A percentile compares a stretch with the other conserved stretches of the same genome.
Conservation (phyloP, 2,797 vertebrate genomes). For the Anguilla pacifica region DNA sequence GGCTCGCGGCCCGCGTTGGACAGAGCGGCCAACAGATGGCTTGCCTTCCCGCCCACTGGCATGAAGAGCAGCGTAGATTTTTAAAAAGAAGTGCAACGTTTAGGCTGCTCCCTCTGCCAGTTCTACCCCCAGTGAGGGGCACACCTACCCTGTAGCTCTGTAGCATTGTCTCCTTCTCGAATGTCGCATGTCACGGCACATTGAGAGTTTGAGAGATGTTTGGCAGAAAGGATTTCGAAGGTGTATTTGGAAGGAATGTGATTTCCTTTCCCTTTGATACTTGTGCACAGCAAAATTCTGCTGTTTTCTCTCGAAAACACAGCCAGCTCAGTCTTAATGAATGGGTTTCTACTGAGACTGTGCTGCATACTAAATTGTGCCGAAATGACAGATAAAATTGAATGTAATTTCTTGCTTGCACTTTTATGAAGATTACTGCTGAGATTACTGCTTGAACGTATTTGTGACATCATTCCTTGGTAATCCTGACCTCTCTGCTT, state of each 20-base stretch:
- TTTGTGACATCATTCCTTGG: not conserved
- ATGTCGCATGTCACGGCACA: not conserved
- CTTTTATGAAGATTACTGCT: not conserved
- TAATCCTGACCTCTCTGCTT: not conserved
- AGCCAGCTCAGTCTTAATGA: not conserved
- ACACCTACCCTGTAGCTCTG: not conserved
- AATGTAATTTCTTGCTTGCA: not conserved
- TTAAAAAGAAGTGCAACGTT: not conserved
- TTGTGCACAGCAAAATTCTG: conserved; percentile 1
- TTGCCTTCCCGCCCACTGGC: not conserved
- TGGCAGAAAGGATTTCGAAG: not conserved
- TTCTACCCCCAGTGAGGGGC: not conserved
- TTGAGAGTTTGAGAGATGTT: not conserved
- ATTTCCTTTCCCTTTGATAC: not conserved
- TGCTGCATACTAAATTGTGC: conserved; percentile 16
- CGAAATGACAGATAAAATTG: conserved; percentile 15
- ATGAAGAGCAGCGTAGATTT: not conserved
- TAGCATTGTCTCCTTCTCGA: not conserved
- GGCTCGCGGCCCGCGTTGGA: not conserved
- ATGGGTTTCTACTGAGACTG: not conserved
- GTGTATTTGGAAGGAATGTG: not conserved
- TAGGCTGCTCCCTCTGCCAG: not conserved
- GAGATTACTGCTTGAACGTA: not conserved
- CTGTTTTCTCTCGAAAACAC: not conserved
- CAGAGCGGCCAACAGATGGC: not conserved